A percentile compares a stretch with the other conserved stretches of the same genome.
Evolutionary conservation across 2,797 vertebrate genomes (phyloP).

Genomic region (Urophycis tenuis): DNA sequence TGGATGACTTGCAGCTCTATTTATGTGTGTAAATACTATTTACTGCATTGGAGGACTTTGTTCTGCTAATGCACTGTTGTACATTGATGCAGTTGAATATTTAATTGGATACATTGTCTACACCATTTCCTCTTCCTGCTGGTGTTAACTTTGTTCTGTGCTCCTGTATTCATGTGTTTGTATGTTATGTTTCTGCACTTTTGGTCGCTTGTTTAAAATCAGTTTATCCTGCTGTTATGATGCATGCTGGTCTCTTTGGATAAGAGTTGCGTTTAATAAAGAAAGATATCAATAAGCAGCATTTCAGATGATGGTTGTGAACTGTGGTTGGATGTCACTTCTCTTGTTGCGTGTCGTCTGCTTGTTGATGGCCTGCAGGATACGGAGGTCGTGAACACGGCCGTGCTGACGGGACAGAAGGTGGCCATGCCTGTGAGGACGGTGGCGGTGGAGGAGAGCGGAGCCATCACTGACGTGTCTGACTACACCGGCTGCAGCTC

Average conservation of each 20-base stretch:
- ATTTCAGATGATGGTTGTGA: neutral
- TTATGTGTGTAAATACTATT: neutral
- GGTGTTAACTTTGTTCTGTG: neutral
- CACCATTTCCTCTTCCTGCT: neutral
- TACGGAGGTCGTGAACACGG: conserved; percentile 88
- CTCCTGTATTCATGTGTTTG: neutral
- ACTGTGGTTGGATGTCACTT: neutral
- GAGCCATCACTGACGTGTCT: conserved; percentile 73
- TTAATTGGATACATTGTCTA: neutral
- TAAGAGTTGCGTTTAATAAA: neutral
- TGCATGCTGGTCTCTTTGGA: neutral
- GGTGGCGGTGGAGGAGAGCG: conserved; percentile 82
- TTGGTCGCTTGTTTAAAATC: neutral
- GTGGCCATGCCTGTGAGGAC: conserved; percentile 83
- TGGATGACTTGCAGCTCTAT: neutral
- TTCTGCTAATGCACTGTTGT: neutral
- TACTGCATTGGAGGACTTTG: neutral
- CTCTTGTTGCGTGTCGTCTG: neutral
- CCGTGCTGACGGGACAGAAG: conserved; percentile 84
- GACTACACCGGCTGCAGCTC: conserved; percentile 84
- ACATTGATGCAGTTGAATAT: neutral
- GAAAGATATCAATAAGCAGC: neutral
- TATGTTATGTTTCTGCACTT: neutral
- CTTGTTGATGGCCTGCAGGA: conserved; percentile 65
- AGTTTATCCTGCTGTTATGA: neutral